Evolutionary conservation across 2,113 vertebrate genomes (phyloP), one percentile per base, ranked within the genome.

Genomic region (Archilochus colubris): DNA sequence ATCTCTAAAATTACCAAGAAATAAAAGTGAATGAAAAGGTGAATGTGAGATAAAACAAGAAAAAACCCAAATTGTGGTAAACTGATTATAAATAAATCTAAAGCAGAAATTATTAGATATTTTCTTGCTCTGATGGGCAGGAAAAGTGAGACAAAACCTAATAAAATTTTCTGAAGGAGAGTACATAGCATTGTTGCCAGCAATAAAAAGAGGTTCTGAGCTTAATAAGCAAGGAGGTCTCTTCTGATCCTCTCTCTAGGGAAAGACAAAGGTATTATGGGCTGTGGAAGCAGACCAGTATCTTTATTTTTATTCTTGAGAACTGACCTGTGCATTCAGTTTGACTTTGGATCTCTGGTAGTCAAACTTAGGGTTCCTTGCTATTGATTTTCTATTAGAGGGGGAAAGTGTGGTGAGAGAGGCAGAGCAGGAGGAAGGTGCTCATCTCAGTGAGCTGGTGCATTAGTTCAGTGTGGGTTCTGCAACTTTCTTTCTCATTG

Each of bases 371-470:
- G 14, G 20, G 77, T 63, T 73, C 40, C 28, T 27, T 44, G 19
- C 36, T 48, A 18, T 0, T 64, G 13, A 5, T 72, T 88, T 88
- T 82, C 30, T 53, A 7, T 31, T 61, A 7, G 40, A 14, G 10
- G 28, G 36, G 8, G 2, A 25, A 61, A 30, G 28, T 14, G 7
- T n/a, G 15, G 10, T 31, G 50, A 25, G 38, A 50, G 62, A 50
- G 7, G 24, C 63, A 58, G 50, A 54, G n/a, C 11, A 24, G 61
- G 46, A 58, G 33, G 50, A 63, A n/a, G 55, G 17, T 19, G 7
- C 17, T 44, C 0, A 0, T 22, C 20, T 19, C 8, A 63, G 44
- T 27, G 51, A 28, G 55, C 0, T 0, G 12, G 55, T 68, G 28
- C 43, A 21, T 50, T 64, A 70, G 48, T 81, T 95, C 72, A 27